Evolutionary conservation across 37 sponge, comb jelly and placozoan genomes (phyloP), one percentile per base, ranked within the genome.

Genomic region (Chondrilla cf. caribensis): DNA sequence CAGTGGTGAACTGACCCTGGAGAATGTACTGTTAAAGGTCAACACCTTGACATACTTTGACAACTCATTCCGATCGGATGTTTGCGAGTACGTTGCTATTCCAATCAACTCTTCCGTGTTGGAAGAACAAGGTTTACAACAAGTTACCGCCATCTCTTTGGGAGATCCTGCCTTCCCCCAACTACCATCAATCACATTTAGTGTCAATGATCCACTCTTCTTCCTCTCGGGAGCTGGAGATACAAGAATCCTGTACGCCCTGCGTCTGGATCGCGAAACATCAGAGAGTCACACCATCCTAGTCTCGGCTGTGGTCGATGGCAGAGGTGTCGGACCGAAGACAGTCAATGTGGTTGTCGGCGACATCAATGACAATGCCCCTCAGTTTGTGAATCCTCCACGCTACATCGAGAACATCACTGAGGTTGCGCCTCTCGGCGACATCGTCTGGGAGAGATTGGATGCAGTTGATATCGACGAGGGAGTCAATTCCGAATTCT

Each of bases 281-380:
- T 2, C 76, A 19, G 42, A 32, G 14, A 29, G 37, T 22, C 47
- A 60, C 38, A 43, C 14, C 14, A 21, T 73, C 9, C 24, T n/a
- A 21, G 76, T 73, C 17, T 21, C 76, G 8, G 76, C 44, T 7
- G 7, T 6, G 2, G 24, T 1, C 36, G 43, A 8, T 40, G 43
- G 76, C 18, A 7, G 37, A 39, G 21, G 2, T 1, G 59, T 86
- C 44, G 64, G 81, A 22, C 59, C 36, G 21, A 77, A 79, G 75
- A 79, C 77, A 0, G 57, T 90, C 0, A 73, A 41, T 18, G 80
- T 90, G 36, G 7, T 31, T 22, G 83, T 92, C 1, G 72, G 38
- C 21, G 87, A 94, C 66, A 54, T 86, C 39, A 90, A 89, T 38
- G 84, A 94, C 38, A 82, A 87, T 18, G 3, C 80, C 24, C 95